Evolutionary conservation across 2,888 invertebrate genomes (phyloP).

Genomic region (Heliconius ethilla): DNA sequence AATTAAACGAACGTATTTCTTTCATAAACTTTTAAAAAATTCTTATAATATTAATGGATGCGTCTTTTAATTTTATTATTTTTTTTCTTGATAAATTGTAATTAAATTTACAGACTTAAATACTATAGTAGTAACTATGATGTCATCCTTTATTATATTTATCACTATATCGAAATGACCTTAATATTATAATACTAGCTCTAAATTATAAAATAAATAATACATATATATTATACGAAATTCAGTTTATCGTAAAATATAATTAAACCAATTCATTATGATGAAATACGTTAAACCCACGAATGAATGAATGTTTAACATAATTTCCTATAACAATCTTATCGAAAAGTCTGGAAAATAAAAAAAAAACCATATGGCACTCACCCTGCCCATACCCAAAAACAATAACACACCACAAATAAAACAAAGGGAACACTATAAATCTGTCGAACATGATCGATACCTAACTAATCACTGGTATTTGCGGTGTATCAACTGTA

Average conservation of each 20-base stretch:
- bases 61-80: background rate
- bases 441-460: slow-evolving; percentile 62
- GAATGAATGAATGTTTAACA: background rate
- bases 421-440: slow-evolving; percentile 55
- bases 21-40: background rate
- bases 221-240: background rate
- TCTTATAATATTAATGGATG: background rate
- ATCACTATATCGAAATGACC: background rate
- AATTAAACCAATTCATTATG: background rate
- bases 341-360: slow-evolving; percentile 34
- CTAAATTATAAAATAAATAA: background rate
- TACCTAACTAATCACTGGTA: slow-evolving; percentile 47
- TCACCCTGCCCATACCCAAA: slow-evolving; percentile 70
- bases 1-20: background rate
- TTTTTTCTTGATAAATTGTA: background rate
- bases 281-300: background rate
- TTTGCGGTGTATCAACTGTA: slow-evolving; percentile 65
- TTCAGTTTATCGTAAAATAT: background rate
- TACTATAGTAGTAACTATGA: background rate
- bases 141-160: background rate
- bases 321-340: slow-evolving; percentile 15
- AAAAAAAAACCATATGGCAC: slow-evolving; percentile 42
- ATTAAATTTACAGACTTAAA: background rate
- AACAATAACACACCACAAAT: slow-evolving; percentile 59
- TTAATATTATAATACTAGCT: background rate